A percentile compares a stretch with the other conserved stretches of the same genome.
Conservation (phyloP, 2,888 invertebrate genomes). For the Selenia dentaria region DNA sequence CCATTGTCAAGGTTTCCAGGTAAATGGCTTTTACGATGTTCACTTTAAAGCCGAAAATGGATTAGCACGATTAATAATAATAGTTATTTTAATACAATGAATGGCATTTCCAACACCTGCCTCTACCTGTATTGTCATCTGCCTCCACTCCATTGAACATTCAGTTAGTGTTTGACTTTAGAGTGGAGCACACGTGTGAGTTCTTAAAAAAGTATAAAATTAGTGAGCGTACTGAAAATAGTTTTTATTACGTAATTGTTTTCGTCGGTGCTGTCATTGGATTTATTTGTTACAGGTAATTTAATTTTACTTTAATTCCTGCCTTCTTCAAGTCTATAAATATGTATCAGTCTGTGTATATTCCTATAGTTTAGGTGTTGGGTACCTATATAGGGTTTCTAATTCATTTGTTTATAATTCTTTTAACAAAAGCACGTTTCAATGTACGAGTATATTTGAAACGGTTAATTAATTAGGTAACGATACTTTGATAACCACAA, state of each 20-base stretch:
- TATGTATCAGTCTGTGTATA: too few species aligned
- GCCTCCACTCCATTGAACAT: slow-evolving; percentile 12
- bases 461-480: too few species aligned
- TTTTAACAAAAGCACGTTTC: too few species aligned
- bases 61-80: slow-evolving; percentile 13
- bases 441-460: too few species aligned
- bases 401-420: too few species aligned
- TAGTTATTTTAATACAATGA: slow-evolving; percentile 32
- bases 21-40: slow-evolving; percentile 15
- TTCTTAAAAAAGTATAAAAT: slow-evolving; percentile 3
- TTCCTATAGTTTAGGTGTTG: too few species aligned
- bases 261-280: slow-evolving; percentile 21
- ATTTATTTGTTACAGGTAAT: slow-evolving; percentile 11
- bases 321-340: too few species aligned
- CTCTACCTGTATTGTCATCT: slow-evolving; percentile 25
- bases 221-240: slow-evolving; percentile 14
- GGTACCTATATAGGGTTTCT: too few species aligned
- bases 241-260: slow-evolving; percentile 5
- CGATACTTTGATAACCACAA: too few species aligned
- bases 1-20: slow-evolving; percentile 19
- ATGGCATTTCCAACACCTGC: slow-evolving; percentile 30
- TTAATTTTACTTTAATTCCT: too few species aligned
- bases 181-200: slow-evolving; percentile 18
- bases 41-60: slow-evolving; percentile 19
- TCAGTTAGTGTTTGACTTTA: slow-evolving; percentile 26